Evolutionary conservation across 2,888 invertebrate species (phyloP), one percentile per base, ranked within the genome.

Genomic region (Oscheius sp.): DNA sequence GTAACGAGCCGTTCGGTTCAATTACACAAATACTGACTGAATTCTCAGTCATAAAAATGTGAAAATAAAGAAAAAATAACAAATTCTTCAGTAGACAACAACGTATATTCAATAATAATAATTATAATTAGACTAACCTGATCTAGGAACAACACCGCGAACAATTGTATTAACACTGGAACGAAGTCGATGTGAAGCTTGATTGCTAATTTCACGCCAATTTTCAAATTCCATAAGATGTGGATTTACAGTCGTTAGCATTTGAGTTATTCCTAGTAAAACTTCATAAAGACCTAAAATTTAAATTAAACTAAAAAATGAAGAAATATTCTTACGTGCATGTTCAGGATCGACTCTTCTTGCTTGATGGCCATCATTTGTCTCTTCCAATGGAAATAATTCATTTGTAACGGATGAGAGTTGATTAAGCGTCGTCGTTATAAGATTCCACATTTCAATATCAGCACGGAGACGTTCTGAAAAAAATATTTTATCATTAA

Each of bases 391-490:
- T 13, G 61, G 61, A 41, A 61, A 61, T 7, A 61, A 41, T 21
- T 43, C 43, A 21, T 41, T 18, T 3, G 61, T 12, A 16, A 43
- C 61, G 43, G n/a, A 0, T 6, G 43, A 12, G 2, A 61, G 45
- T 21, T 61, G 41, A 18, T 61, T 41, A 18, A 61, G 21, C 2
- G 43, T 23, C 21, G n/a, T 21, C 2, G 23, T 41, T n/a, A 61
- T 61, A n/a, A 18, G n/a, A 43, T 41, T 61, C 61, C 61, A 61
- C 43, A 43, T 41, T 23, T 61, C 61, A 16, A 43, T 43, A 23
- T 61, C 61, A 43, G 43, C 18, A 21, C 61, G 61, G 7, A 61
- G 45, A 41, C 43, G 41, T 41, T 61, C 61, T 61, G 61, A 43
- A 61, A 49, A 49, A 7, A 49, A 35, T 21, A 49, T 49, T 7